Evolutionary conservation across 2,113 vertebrate species (phyloP), one percentile per base, ranked within the genome.

Genomic region (Phaethornis superciliosus): DNA sequence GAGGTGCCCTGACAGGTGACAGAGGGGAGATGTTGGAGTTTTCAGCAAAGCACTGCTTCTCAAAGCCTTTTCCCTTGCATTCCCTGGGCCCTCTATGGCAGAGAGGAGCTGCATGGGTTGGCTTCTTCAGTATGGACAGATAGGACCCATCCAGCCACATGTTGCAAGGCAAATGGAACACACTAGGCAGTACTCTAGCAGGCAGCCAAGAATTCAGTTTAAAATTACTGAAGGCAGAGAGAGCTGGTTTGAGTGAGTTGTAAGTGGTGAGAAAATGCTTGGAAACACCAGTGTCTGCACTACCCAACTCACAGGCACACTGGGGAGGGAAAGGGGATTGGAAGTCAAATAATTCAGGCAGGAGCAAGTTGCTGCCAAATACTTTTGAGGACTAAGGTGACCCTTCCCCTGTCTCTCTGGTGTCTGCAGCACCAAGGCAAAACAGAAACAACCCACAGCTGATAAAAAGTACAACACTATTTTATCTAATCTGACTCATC

Each of bases 361-460:
- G 70, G 7, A 55, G 15, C 22, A 70, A 51, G 44, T 7, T 63
- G n/a, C 26, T 62, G 18, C 17, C 55, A 72, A 65, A 68, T 14
- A 9, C 3, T 60, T 56, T 40, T 49, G 51, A 93, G 30, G 21
- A 7, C 6, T 69, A 40, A 60, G 46, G 69, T n/a, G 44, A 68
- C 54, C 32, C n/a, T 78, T 87, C 40, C n/a, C 5, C 7, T 17
- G 12, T 33, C 27, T 42, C 28, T 59, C 33, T 0, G 0, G 15
- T 56, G 28, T 32, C 8, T 0, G 0, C n/a, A 86, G 21, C 46
- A 85, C 24, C 68, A 37, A 46, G 37, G 15, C 0, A 0, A 70
- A 42, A 85, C 40, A 60, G 28, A 85, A 51, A 44, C 32, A 80
- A 24, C 19, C 0, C 7, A 49, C 15, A 56, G 46, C 13, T 59